A percentile compares a stretch with the other conserved stretches of the same genome.
phyloP scores from a whole-genome alignment of 2,888 invertebrate species.

The Synanthedon vespiformis region DNA sequence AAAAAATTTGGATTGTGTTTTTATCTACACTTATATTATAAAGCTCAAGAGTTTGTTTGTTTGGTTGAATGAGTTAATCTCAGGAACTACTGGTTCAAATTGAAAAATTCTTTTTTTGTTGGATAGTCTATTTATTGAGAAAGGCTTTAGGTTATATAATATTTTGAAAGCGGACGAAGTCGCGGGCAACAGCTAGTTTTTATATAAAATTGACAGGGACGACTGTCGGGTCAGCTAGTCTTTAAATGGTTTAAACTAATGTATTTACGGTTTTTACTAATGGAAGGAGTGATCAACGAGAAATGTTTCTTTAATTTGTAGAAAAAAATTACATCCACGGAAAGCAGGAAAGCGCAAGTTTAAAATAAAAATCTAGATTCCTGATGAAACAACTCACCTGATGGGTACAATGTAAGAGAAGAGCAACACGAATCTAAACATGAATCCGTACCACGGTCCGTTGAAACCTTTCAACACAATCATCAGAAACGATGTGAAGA shows the following conservation, averaged over 20 bases:
- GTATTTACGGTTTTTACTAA: too few species aligned
- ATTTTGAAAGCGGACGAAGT: neutral
- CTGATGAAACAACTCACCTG: constrained; percentile 66
- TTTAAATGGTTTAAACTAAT: too few species aligned
- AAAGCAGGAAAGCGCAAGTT: neutral
- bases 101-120: too few species aligned
- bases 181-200: too few species aligned
- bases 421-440: constrained; percentile 95
- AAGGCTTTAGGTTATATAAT: too few species aligned
- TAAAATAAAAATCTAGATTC: neutral
- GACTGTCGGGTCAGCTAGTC: too few species aligned
- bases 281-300: too few species aligned
- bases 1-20: too few species aligned
- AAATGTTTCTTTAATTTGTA: too few species aligned
- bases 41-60: neutral
- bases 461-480: constrained; percentile 96
- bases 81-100: too few species aligned
- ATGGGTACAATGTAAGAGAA: constrained; percentile 99
- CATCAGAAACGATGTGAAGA: constrained; percentile 92
- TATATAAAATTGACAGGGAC: neutral
- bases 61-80: too few species aligned
- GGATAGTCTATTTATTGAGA: too few species aligned
- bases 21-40: neutral
- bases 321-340: neutral
- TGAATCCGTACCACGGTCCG: constrained; percentile 96